phyloP scores from a whole-genome alignment of 2,888 invertebrate genomes.

The Stictocephala bisonia region DNA sequence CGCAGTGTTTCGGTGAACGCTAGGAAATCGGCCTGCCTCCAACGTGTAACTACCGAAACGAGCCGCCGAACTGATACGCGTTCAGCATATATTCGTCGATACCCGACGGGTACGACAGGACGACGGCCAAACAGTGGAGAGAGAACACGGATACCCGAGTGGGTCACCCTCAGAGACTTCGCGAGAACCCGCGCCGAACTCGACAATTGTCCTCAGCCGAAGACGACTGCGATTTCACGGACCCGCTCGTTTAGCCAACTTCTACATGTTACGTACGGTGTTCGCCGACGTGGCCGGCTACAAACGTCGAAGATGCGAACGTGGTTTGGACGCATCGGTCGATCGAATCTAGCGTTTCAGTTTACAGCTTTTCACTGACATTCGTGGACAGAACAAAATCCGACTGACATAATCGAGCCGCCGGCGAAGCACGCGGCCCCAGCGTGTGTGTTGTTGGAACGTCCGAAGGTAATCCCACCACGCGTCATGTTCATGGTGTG shows the following conservation, averaged over 20 bases:
- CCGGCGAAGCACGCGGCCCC: background rate
- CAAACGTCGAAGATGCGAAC: conserved; percentile 24
- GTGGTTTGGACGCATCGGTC: background rate
- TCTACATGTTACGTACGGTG: conserved; percentile 12
- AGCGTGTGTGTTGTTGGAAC: background rate
- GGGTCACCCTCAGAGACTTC: background rate
- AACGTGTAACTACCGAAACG: conserved; percentile 8
- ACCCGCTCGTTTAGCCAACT: background rate
- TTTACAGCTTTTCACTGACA: conserved; percentile 16
- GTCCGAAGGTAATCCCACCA: background rate
- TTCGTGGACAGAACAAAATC: background rate
- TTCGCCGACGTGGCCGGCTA: background rate
- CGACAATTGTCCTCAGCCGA: conserved; percentile 11
- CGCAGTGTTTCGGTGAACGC: conserved; percentile 18
- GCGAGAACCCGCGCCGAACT: background rate
- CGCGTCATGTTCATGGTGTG: background rate
- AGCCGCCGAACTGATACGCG: background rate
- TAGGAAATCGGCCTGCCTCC: background rate
- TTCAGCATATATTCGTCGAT: background rate
- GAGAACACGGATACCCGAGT: background rate
- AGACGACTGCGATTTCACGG: too few relatives aligned
- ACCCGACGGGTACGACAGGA: conserved; percentile 2
- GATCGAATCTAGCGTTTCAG: background rate
- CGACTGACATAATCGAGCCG: background rate
- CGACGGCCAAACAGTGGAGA: background rate